Conservation (phyloP, 2,797 vertebrate genomes). For the Tiaroga cobitis region DNA sequence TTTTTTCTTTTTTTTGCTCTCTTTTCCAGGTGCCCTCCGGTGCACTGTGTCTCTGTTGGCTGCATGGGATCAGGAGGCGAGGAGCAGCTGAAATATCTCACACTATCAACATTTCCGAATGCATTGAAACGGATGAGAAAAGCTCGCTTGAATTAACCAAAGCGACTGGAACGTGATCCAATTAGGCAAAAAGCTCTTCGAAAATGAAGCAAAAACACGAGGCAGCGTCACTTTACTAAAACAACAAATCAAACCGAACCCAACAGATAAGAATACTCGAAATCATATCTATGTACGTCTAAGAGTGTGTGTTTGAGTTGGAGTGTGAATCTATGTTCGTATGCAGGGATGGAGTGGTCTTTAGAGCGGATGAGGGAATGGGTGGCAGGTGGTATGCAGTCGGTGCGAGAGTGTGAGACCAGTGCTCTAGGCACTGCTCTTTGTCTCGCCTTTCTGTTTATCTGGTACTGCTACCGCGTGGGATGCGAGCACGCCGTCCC, state of each 20-base stretch:
- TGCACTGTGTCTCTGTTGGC: slow-evolving; percentile 70
- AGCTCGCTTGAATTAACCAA: not conserved
- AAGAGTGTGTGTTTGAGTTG: slow-evolving; percentile 1
- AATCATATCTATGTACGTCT: not conserved
- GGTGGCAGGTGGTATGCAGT: slow-evolving; percentile 90
- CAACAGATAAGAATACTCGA: not conserved
- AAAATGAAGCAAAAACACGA: slow-evolving; percentile 2
- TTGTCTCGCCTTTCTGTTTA: slow-evolving; percentile 88
- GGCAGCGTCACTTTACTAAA: not conserved
- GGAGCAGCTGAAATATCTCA: slow-evolving; percentile 64
- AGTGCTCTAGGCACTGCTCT: slow-evolving; percentile 82
- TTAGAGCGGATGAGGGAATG: slow-evolving; percentile 90
- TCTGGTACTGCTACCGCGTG: slow-evolving; percentile 97
- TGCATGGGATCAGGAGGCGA: slow-evolving; percentile 64
- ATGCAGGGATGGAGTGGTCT: slow-evolving; percentile 80
- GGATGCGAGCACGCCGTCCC: slow-evolving; percentile 87
- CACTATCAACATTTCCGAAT: slow-evolving; percentile 38
- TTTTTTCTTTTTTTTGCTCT: slow-evolving; percentile 21
- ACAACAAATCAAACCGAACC: not conserved
- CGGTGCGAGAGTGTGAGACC: slow-evolving; percentile 90
- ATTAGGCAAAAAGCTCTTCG: not conserved
- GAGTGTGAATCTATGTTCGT: slow-evolving; percentile 30
- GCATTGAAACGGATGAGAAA: slow-evolving; percentile 20
- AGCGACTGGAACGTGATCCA: not conserved
- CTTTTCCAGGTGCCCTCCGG: slow-evolving; percentile 66